These are phyloP conservation scores for fruit fly (Drosophila melanogaster) DNA, from an alignment of 1,140 invertebrate species.

Conservation along the genomic window Release_6_plus_ISO1_MT NT_033779.5:9617501-9618000, in stretches of 20 bases:
- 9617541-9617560: conserved; percentile 45
- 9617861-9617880: background rate
- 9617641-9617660: background rate
- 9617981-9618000: conserved; percentile 5
- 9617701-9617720: background rate
- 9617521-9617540: conserved; percentile 50
- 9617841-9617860: conserved; percentile 2
- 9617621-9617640: background rate
- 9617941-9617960: conserved; percentile 37
- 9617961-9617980: conserved; percentile 42
- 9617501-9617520: conserved; percentile 17
- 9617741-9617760: background rate
- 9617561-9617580: conserved; percentile 33
- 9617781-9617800: no score
- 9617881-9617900: conserved; percentile 15
- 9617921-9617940: conserved; percentile 17
- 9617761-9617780: background rate
- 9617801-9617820: background rate
- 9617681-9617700: background rate
- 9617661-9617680: background rate
- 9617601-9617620: conserved; percentile 59
- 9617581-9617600: conserved; percentile 36
- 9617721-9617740: background rate
- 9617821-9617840: background rate
- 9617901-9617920: conserved; percentile 26